Conservation (phyloP, 2,888 invertebrate genomes). For the Eupithecia pulchellata region DNA sequence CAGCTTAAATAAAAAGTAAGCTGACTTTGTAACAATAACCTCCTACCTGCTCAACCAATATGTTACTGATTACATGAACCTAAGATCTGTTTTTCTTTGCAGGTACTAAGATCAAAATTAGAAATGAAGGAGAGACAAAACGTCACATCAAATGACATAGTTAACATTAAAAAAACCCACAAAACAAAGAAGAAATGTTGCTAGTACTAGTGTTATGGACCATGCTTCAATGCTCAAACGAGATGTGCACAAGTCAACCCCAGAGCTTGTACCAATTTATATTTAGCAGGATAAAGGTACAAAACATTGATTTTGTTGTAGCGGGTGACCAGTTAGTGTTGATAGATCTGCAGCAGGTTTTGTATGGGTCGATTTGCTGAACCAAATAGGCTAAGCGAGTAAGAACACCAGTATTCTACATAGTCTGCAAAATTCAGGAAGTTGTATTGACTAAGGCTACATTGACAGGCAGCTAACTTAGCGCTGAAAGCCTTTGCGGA, state of each 20-base stretch:
- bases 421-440: neutral
- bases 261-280: slow-evolving; percentile 58
- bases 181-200: slow-evolving; percentile 87
- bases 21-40: no score
- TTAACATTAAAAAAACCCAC: slow-evolving; percentile 88
- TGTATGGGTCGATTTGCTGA: slow-evolving; percentile 1
- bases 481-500: neutral
- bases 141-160: slow-evolving; percentile 88
- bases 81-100: slow-evolving; percentile 63
- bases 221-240: slow-evolving; percentile 78
- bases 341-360: slow-evolving; percentile 16
- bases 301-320: slow-evolving; percentile 34
- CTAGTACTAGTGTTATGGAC: slow-evolving; percentile 81
- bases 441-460: neutral
- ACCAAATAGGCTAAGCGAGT: neutral
- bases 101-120: slow-evolving; percentile 94
- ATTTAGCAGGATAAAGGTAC: slow-evolving; percentile 37
- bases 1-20: no score
- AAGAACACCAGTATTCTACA: neutral
- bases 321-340: slow-evolving; percentile 26
- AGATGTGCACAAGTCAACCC: slow-evolving; percentile 70
- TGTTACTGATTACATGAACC: no score
- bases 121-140: slow-evolving; percentile 91
- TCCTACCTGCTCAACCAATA: no score
- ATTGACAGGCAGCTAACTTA: neutral